phyloP scores from a whole-genome alignment of 2,888 invertebrate genomes.

The Drosophila acutilabella region DNA sequence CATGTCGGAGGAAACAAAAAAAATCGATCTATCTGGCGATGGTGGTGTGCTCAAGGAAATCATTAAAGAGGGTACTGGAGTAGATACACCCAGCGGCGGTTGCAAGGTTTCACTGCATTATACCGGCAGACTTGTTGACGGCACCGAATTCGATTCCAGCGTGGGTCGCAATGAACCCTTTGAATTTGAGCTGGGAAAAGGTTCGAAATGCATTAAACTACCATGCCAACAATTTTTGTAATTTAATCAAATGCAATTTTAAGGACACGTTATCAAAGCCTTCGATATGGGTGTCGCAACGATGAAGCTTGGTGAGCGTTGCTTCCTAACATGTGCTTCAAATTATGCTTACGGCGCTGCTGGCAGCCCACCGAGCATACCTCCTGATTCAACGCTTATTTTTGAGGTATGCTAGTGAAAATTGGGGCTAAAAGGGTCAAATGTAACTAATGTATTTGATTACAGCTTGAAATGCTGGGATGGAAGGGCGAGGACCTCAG shows the following conservation, averaged over 20 bases:
- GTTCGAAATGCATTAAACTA: slow-evolving; percentile 83
- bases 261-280: slow-evolving; percentile 94
- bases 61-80: slow-evolving; percentile 89
- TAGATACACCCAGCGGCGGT: slow-evolving; percentile 90
- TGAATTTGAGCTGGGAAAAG: slow-evolving; percentile 94
- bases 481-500: slow-evolving; percentile 97
- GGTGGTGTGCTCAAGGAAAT: slow-evolving; percentile 83
- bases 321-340: slow-evolving; percentile 92
- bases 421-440: background rate
- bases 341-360: slow-evolving; percentile 95
- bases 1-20: slow-evolving; percentile 68
- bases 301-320: slow-evolving; percentile 96
- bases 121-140: slow-evolving; percentile 93
- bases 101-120: slow-evolving; percentile 93
- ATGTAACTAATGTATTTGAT: background rate
- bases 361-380: slow-evolving; percentile 95
- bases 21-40: slow-evolving; percentile 83
- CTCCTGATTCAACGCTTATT: slow-evolving; percentile 93
- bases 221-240: no score
- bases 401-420: slow-evolving; percentile 90
- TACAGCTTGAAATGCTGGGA: slow-evolving; percentile 93
- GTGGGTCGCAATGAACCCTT: slow-evolving; percentile 93
- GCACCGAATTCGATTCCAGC: slow-evolving; percentile 97
- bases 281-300: slow-evolving; percentile 97
- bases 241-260: background rate